Percentiles rank a stretch among this genome's conserved stretches.
These are phyloP conservation scores for Caenorhabditis macrosperma DNA, from an alignment of 2,888 invertebrate genomes.

Conservation along the genomic window DNA sequence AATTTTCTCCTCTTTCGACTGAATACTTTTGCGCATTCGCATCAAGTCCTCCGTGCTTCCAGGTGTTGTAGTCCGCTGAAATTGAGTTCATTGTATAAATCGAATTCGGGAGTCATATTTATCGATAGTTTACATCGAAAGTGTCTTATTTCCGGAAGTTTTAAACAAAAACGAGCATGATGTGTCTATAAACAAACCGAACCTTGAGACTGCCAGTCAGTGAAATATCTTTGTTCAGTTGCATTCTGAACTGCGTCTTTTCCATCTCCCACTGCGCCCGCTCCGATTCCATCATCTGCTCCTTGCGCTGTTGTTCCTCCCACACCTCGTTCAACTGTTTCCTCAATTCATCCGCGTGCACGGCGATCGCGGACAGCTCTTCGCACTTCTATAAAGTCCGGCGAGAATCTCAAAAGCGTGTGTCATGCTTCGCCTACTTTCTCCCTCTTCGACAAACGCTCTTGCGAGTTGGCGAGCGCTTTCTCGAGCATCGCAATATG, in stretches of 20 bases:
- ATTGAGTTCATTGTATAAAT: constrained; percentile 1
- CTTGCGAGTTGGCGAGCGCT: constrained; percentile 92
- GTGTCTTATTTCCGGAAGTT: no score
- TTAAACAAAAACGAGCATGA: no score
- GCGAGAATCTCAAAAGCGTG: neutral
- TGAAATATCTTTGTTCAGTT: constrained; percentile 66
- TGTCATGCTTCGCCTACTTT: constrained; percentile 52
- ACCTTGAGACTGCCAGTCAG: constrained; percentile 66
- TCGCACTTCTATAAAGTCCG: constrained; percentile 61
- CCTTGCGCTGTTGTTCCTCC: constrained; percentile 81
- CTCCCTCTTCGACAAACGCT: constrained; percentile 85
- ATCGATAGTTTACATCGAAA: no score
- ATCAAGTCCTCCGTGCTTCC: constrained; percentile 64
- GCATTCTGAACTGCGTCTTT: constrained; percentile 84
- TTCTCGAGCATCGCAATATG: constrained; percentile 94
- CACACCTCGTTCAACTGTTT: constrained; percentile 61
- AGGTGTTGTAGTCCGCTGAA: constrained; percentile 46
- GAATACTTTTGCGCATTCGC: constrained; percentile 69
- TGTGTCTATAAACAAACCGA: no score
- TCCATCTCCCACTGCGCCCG: constrained; percentile 90
- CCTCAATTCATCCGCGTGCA: constrained; percentile 54
- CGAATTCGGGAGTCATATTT: neutral
- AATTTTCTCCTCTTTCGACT: constrained; percentile 76
- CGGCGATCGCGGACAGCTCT: constrained; percentile 52
- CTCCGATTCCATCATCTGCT: constrained; percentile 85